Evolutionary conservation across 2,797 vertebrate genomes (phyloP).

Genomic region (Sebastolobus altivelis): DNA sequence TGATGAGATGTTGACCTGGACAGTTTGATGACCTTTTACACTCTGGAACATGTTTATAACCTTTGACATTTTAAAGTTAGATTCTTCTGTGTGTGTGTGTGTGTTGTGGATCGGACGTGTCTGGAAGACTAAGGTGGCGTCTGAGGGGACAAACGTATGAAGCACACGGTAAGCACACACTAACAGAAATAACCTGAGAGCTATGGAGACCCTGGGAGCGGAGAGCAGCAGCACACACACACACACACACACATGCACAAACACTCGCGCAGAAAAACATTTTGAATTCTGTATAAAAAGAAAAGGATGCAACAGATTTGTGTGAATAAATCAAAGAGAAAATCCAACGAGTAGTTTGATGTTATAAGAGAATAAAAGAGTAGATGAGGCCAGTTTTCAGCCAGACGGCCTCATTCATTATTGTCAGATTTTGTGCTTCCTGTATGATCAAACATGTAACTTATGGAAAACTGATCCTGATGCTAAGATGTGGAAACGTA

Average conservation of each 20-base stretch:
- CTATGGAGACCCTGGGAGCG: conserved; percentile 81
- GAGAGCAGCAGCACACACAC: conserved; percentile 49
- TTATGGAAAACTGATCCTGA: conserved; percentile 20
- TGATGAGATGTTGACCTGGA: conserved; percentile 29
- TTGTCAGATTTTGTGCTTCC: conserved; percentile 61
- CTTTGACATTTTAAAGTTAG: conserved; percentile 11
- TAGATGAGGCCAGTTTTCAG: conserved; percentile 41
- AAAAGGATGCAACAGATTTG: conserved; percentile 51
- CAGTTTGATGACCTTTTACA: conserved; percentile 14
- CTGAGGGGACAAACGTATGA: conserved; percentile 62
- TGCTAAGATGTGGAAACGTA: conserved; percentile 16
- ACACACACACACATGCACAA: background rate
- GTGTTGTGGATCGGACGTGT: conserved; percentile 30
- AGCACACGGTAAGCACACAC: conserved; percentile 64
- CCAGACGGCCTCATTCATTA: conserved; percentile 55
- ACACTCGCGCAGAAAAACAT: conserved; percentile 2
- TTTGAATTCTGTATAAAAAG: conserved; percentile 34
- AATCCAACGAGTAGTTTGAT: conserved; percentile 28
- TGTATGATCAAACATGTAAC: conserved; percentile 24
- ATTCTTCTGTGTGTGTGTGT: conserved; percentile 10
- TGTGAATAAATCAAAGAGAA: conserved; percentile 42
- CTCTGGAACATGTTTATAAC: conserved; percentile 15
- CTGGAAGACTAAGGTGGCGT: conserved; percentile 81
- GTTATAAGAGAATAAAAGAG: conserved; percentile 62
- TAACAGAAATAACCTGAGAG: conserved; percentile 82